Evolutionary conservation across 1,140 invertebrate species (phyloP), one percentile per base, ranked within the genome.

Genomic region (Calycopis cecrops): DNA sequence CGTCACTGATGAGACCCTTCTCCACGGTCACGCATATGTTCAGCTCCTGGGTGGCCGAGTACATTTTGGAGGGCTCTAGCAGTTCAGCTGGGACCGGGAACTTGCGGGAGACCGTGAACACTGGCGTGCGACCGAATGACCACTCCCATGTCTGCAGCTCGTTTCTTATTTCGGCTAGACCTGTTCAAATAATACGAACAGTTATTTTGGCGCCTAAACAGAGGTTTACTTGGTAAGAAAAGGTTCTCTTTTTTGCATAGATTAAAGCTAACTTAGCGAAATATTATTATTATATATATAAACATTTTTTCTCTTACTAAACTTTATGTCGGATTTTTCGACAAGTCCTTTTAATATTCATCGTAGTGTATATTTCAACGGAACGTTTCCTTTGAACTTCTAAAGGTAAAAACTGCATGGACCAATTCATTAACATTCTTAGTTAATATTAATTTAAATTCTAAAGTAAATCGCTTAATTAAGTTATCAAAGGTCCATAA

Each of bases 111-210:
- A 96, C 90, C 0, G 90, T 91, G 79, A 98, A 98, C 67, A 92
- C 91, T 0, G 97, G 97, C 0, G 96, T 96, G 74, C 92, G 93
- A n/a, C 95, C 97, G 82, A 91, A 97, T 51, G 91, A 91, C 96
- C 96, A 98, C 48, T 96, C 91, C 96, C 96, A 98, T 11, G 91
- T 93, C 58, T 88, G 73, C 18, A 97, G 91, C 57, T 93, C 90
- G 40, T 90, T 76, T 40, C 89, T 89, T 55, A 95, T 89, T 44
- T 90, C 88, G 1, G 76, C 80, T 9, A 97, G 89, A 67, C 94
- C 94, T 93, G 71, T 35, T 53, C 37, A 0, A 57, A 17, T 56
- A 33, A 28, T 28, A 28, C 21, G 21, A 28, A 3, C 6, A 28
- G 6, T 3, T 28, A 28, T 28, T 28, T n/a, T n/a, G n/a, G n/a